Evolutionary conservation across 2,113 vertebrate genomes (phyloP).

Genomic region (Noctilio leporinus): DNA sequence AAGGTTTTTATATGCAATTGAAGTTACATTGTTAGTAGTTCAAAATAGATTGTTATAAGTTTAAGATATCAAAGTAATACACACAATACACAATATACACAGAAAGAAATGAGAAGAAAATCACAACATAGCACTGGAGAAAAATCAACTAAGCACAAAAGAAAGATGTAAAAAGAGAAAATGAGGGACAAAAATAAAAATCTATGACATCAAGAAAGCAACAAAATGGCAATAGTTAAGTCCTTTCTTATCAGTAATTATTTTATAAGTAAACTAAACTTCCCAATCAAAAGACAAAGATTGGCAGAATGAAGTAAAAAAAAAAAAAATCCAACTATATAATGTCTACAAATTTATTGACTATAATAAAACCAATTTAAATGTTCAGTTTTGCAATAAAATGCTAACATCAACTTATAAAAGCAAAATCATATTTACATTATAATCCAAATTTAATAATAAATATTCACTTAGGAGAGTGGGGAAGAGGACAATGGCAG

Average conservation of each 20-base stretch:
- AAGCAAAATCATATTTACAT: not conserved
- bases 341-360: not conserved
- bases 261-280: not conserved
- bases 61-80: not conserved
- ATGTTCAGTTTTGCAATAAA: not conserved
- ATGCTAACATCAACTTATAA: not conserved
- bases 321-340: not conserved
- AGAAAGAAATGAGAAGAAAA: not conserved
- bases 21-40: not conserved
- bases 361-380: not conserved
- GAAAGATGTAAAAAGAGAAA: not conserved
- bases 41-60: not conserved
- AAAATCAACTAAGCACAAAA: not conserved
- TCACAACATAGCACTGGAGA: not conserved
- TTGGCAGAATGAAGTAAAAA: not conserved
- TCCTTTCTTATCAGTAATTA: not conserved
- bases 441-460: not conserved
- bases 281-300: not conserved
- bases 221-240: not conserved
- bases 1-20: not conserved
- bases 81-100: not conserved
- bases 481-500: no score
- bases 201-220: not conserved
- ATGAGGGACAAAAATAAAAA: not conserved
- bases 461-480: not conserved